These are phyloP conservation scores for Sceloporus undulatus DNA, from an alignment of 2,113 vertebrate species.

Conservation along the genomic window DNA sequence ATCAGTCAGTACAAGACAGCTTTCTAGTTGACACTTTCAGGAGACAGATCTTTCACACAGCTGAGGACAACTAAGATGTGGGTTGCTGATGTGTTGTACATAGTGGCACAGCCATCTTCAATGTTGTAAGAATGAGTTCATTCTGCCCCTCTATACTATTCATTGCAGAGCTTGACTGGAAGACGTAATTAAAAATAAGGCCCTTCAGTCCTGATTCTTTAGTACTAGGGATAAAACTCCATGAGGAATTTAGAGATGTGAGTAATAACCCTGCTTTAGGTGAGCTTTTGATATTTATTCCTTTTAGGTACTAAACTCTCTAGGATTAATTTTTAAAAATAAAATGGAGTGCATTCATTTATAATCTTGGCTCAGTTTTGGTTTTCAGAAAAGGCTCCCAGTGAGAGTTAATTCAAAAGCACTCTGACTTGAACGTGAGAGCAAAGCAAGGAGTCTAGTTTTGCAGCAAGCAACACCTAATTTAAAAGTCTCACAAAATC, in stretches of 20 bases:
- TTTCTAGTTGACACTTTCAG: too few species aligned
- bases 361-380: background rate
- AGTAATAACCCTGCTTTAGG: background rate
- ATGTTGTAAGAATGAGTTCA: background rate
- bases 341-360: constrained; percentile 7
- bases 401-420: background rate
- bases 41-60: too few species aligned
- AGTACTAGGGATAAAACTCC: background rate
- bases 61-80: too few species aligned
- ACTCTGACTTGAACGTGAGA: background rate
- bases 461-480: background rate
- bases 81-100: too few species aligned
- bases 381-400: background rate
- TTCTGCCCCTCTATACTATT: background rate
- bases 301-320: background rate
- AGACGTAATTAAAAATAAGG: background rate
- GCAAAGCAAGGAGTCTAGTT: background rate
- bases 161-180: background rate
- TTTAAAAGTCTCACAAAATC: background rate
- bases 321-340: constrained; percentile 1
- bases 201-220: background rate
- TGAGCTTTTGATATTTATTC: background rate
- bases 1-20: too few species aligned
- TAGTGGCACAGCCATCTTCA: too few species aligned
- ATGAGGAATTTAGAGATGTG: background rate